These are phyloP conservation scores for Peromyscus melanophrys DNA, from an alignment of 2,797 vertebrate species.

Conservation along the genomic window DNA sequence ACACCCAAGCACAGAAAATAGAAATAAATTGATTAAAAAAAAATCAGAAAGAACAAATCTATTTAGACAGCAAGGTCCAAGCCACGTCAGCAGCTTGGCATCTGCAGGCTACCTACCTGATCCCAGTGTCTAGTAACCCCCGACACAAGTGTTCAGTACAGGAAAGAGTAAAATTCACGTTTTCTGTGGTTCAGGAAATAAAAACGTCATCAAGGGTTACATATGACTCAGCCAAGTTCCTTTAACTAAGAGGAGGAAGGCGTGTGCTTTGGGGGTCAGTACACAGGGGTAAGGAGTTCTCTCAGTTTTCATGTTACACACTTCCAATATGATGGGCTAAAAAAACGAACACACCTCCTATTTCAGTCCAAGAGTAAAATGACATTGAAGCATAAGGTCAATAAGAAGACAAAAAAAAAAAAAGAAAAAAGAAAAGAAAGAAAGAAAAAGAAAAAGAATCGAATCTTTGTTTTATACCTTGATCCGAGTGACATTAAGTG, in stretches of 20 bases:
- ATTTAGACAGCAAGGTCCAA: background rate
- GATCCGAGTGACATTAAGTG: background rate
- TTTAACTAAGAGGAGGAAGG: background rate
- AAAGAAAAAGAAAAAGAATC: background rate
- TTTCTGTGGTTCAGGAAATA: background rate
- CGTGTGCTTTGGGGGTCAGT: background rate
- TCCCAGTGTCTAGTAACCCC: background rate
- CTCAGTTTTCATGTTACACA: background rate
- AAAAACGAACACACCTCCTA: background rate
- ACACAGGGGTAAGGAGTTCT: rapidly evolving
- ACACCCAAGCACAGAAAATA: background rate
- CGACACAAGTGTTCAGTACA: background rate
- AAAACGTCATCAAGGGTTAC: background rate
- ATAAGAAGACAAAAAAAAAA: background rate
- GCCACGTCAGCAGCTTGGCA: background rate
- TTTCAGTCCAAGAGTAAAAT: background rate
- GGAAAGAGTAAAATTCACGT: background rate
- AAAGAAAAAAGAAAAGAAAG: background rate
- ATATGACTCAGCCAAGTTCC: background rate
- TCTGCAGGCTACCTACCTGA: background rate
- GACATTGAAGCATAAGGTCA: background rate
- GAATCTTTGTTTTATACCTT: background rate
- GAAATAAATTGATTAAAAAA: background rate
- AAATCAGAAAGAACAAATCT: background rate
- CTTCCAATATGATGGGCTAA: background rate